Evolutionary conservation across 2,797 vertebrate species (phyloP), one percentile per base, ranked within the genome.

Genomic region (Melanotaenia trifasciata): DNA sequence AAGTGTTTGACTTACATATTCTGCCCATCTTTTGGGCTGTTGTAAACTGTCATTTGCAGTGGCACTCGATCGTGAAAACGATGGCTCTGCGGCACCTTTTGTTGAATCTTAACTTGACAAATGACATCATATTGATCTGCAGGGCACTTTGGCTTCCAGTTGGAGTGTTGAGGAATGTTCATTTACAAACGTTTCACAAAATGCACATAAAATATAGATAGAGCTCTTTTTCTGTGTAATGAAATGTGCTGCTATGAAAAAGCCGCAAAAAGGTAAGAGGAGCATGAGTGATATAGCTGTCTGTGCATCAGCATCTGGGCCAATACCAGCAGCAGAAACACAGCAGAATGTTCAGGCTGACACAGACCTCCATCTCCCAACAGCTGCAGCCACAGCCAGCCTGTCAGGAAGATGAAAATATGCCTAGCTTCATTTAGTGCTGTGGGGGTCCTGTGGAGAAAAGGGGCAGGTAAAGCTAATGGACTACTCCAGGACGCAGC

Each of bases 341-440:
- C 38, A n/a, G 74, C 85, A 89, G 84, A 87, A 81, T 71, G 83
- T 38, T 66, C 70, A 14, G 79, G 70, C 85, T 83, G 79, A 88
- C 81, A 85, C 79, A 72, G 79, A 88, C 83, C 84, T 90, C 87
- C 79, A 87, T 87, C 89, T 90, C 90, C 88, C 86, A 60, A 33
- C 66, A 84, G 87, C 72, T 79, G 74, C 77, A 79, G 83, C 80
- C 38, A 72, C 79, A 84, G 88, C 88, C 75, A 35, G 78, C 75
- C 89, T 93, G 91, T 93, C 92, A 93, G 84, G 87, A 93, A 90
- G 91, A 93, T 92, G 89, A 90, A 93, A 92, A 92, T 89, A 91
- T 88, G 89, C 89, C 88, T 78, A 84, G 86, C 89, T 93, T 92
- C 92, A 92, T 94, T 92, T 90, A 90, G 91, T 81, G 89, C 86